Conservation (phyloP, 2,797 vertebrate species). For the Brachyalestes nurse region DNA sequence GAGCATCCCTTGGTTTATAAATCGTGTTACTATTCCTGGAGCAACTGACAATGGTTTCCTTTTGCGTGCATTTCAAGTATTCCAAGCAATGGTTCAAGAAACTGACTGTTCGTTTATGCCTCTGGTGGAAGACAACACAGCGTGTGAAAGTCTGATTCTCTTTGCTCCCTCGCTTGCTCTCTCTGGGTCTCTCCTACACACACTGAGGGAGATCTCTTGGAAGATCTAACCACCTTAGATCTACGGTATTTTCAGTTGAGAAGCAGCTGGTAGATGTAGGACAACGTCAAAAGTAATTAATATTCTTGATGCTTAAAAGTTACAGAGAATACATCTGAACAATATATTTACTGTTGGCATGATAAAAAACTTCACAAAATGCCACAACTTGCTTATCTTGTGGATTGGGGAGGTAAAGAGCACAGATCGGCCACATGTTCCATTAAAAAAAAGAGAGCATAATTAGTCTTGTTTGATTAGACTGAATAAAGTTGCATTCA, state of each 20-base stretch:
- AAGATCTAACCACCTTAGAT: background rate
- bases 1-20: slow-evolving; percentile 11
- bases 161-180: background rate
- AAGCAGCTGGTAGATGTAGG: background rate
- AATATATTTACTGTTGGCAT: no score
- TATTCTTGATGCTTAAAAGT: no score
- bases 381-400: no score
- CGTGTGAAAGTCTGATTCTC: background rate
- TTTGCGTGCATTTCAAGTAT: background rate
- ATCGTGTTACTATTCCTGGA: background rate
- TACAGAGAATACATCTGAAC: no score
- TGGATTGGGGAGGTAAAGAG: no score
- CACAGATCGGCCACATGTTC: no score
- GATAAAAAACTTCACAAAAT: no score
- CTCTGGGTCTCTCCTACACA: background rate
- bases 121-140: background rate
- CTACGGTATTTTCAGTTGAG: background rate
- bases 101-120: background rate
- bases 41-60: slow-evolving; percentile 1
- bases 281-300: background rate
- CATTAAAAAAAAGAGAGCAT: no score
- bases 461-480: no score
- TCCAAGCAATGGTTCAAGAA: background rate
- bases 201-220: background rate
- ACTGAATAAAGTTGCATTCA: no score